A percentile compares a stretch with the other conserved stretches of the same genome.
Evolutionary conservation across 2,113 vertebrate genomes (phyloP).

Genomic region (Callipepla californica): DNA sequence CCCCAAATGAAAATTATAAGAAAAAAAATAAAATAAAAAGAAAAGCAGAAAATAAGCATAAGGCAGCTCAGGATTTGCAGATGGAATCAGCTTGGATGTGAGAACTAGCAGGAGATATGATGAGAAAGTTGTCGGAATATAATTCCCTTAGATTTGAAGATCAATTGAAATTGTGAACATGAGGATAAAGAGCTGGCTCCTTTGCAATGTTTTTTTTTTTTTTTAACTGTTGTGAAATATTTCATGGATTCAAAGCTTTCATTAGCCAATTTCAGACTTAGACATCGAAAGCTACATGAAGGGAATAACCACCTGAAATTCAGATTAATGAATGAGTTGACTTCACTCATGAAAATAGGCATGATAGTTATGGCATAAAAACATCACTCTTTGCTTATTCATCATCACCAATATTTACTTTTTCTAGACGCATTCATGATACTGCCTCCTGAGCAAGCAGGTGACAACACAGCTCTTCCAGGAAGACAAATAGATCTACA

Average conservation of each 20-base stretch:
- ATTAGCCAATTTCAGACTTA: background rate
- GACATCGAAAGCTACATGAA: background rate
- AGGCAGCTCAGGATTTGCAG: accelerated
- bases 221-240: background rate
- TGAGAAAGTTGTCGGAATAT: accelerated
- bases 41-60: background rate
- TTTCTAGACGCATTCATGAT: background rate
- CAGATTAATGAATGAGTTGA: background rate
- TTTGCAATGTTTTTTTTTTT: background rate
- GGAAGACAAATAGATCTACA: slow-evolving; percentile 20
- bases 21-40: background rate
- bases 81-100: background rate
- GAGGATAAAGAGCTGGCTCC: background rate
- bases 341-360: background rate
- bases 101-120: background rate
- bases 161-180: background rate
- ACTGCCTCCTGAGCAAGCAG: background rate
- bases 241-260: background rate
- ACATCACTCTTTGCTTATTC: background rate
- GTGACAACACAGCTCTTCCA: background rate
- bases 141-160: background rate
- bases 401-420: background rate
- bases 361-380: background rate
- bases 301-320: background rate
- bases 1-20: background rate